These are phyloP conservation scores for Acanthornis magna DNA, from an alignment of 2,797 vertebrate species.

Conservation along the genomic window DNA sequence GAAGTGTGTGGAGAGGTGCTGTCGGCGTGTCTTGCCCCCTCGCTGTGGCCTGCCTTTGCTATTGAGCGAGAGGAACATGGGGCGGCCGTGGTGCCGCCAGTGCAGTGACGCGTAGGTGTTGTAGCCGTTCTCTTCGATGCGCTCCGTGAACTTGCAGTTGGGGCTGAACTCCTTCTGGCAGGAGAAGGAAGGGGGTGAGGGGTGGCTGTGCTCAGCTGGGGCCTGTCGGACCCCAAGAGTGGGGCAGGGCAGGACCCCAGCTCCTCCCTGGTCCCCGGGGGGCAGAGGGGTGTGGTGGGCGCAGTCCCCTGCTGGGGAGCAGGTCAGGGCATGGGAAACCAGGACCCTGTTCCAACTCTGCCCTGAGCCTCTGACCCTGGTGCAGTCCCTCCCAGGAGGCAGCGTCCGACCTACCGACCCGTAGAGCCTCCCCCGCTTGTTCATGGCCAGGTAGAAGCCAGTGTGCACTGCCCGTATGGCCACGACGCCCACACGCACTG, in stretches of 20 bases:
- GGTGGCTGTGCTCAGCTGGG: neutral
- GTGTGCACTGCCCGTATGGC: conserved; percentile 92
- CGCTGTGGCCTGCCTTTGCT: conserved; percentile 80
- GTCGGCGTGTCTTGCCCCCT: conserved; percentile 82
- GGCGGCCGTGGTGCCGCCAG: conserved; percentile 85
- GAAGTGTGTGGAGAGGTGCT: conserved; percentile 91
- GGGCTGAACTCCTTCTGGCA: conserved; percentile 86
- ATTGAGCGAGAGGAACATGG: conserved; percentile 92
- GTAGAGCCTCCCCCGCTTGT: conserved; percentile 88
- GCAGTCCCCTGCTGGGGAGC: neutral
- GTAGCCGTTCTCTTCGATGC: conserved; percentile 94
- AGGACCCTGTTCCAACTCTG: neutral
- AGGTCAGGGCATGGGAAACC: neutral
- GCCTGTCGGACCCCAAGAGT: neutral
- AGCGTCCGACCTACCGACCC: conserved; percentile 86
- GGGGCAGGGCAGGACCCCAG: neutral
- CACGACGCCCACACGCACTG: conserved; percentile 89
- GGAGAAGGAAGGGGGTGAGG: conserved; percentile 31
- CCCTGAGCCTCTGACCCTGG: neutral
- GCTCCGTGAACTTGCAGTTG: conserved; percentile 91
- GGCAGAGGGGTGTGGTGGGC: neutral
- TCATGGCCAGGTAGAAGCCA: conserved; percentile 94
- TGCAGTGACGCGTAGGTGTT: conserved; percentile 90
- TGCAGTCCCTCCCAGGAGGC: neutral
- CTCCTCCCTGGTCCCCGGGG: neutral